phyloP scores from a whole-genome alignment of 2,797 vertebrate species.

The Gallirallus australis region DNA sequence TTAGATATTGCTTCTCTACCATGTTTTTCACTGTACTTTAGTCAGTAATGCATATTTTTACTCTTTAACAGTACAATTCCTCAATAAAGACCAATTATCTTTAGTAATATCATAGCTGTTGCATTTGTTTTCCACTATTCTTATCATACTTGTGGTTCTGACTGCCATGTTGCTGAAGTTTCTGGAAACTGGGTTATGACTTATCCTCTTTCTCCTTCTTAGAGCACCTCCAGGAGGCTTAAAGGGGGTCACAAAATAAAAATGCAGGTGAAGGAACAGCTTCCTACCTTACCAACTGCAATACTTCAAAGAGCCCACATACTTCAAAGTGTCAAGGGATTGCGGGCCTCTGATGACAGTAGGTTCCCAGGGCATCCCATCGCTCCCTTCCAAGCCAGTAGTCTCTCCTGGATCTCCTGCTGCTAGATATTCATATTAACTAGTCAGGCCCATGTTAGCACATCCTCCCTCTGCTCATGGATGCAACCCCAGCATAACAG shows the following conservation, averaged over 20 bases:
- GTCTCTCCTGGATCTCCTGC: neutral
- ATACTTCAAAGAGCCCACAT: neutral
- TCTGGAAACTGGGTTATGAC: neutral
- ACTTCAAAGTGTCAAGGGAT: neutral
- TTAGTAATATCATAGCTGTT: neutral
- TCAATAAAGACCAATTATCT: neutral
- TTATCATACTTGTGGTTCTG: neutral
- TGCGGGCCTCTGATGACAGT: neutral
- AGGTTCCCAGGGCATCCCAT: neutral
- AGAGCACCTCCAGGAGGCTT: neutral
- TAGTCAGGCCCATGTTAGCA: neutral
- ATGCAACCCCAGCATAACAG: neutral
- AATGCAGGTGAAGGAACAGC: neutral
- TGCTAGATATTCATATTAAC: neutral
- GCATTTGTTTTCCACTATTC: accelerated
- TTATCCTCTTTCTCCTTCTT: neutral
- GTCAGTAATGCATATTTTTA: constrained; percentile 18
- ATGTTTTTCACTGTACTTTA: neutral
- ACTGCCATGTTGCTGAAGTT: neutral
- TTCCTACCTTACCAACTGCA: neutral
- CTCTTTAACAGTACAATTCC: neutral
- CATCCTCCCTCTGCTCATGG: neutral
- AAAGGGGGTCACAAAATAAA: neutral
- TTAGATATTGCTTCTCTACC: neutral
- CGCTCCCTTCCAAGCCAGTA: neutral